These are phyloP conservation scores for Copsychus sechellarum DNA, from an alignment of 2,113 vertebrate species.

Conservation along the genomic window DNA sequence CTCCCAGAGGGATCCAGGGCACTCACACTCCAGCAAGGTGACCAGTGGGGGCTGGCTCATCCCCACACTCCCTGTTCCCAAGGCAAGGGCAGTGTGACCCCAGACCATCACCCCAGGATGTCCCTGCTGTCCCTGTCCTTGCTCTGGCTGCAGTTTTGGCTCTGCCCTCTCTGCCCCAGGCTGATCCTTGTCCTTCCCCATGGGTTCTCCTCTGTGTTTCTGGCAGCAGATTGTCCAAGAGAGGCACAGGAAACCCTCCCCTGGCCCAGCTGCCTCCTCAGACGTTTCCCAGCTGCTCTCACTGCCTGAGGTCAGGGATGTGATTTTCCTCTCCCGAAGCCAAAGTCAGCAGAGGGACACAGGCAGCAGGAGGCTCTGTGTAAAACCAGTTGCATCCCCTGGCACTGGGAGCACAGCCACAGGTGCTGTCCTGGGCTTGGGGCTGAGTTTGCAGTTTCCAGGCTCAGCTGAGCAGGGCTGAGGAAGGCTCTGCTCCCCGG, in stretches of 20 bases:
- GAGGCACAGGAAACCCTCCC: conserved; percentile 21
- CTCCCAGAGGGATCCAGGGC: background rate
- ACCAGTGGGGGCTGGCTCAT: background rate
- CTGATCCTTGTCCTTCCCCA: background rate
- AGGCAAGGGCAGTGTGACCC: background rate
- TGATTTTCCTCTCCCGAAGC: background rate
- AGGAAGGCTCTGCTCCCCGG: background rate
- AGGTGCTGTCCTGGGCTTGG: conserved; percentile 3
- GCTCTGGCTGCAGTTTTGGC: background rate
- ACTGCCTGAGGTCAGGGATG: background rate
- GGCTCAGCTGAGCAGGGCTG: background rate
- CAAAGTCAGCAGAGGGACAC: background rate
- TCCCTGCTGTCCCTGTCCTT: background rate
- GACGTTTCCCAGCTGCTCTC: conserved; percentile 42
- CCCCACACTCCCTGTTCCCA: background rate
- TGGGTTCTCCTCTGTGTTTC: background rate
- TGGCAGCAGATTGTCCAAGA: background rate
- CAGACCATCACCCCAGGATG: background rate
- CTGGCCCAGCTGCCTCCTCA: background rate
- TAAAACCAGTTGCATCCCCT: conserved; percentile 14
- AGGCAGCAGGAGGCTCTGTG: background rate
- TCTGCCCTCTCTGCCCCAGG: background rate
- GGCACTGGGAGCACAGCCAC: background rate
- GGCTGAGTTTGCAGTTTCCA: background rate
- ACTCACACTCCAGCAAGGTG: too few relatives aligned